Conservation (phyloP, 2,113 vertebrate genomes). For the Pomatostomus ruficeps region DNA sequence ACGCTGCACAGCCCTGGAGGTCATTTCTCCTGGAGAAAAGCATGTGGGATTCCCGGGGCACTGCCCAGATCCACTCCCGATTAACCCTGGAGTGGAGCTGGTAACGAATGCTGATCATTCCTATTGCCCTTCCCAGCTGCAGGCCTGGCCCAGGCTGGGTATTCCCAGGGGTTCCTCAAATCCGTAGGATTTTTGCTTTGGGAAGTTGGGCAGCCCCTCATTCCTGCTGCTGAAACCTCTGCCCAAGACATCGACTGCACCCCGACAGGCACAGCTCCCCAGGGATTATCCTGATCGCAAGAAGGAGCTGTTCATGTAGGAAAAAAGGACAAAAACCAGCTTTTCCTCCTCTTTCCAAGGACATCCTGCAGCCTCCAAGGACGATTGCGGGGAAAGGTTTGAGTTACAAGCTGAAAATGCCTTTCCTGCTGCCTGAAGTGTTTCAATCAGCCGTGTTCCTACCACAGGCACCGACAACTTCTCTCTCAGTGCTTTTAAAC, state of each 20-base stretch:
- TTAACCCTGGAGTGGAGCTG: background rate
- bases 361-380: background rate
- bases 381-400: background rate
- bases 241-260: background rate
- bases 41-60: rapidly evolving
- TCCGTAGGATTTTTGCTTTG: background rate
- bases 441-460: background rate
- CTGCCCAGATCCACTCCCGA: background rate
- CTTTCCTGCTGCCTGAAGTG: background rate
- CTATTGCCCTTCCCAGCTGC: background rate
- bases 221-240: background rate
- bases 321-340: background rate
- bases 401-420: background rate
- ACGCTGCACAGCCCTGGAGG: background rate
- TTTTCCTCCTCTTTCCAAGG: background rate
- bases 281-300: background rate
- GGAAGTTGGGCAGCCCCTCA: background rate
- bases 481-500: background rate
- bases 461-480: background rate
- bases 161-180: background rate
- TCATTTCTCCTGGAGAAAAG: background rate
- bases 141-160: background rate
- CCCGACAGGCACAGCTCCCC: background rate
- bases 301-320: background rate
- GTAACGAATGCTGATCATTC: background rate